phyloP scores from a whole-genome alignment of 2,113 vertebrate species.

The Macheiramphus alcinus region DNA sequence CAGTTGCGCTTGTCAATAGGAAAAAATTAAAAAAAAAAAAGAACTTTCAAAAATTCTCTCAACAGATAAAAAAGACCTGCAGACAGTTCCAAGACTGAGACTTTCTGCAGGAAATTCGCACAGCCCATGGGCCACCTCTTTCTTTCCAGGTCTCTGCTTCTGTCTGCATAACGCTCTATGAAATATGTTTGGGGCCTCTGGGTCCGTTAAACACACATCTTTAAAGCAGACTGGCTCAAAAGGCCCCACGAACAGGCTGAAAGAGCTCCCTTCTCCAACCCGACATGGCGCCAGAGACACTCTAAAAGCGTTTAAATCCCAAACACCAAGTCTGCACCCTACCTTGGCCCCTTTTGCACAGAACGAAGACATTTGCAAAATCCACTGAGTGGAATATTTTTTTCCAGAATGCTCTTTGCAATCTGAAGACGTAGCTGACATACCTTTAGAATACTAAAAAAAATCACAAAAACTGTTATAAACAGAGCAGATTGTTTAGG shows the following conservation, averaged over 20 bases:
- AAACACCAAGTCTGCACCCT: not conserved
- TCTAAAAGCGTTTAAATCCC: not conserved
- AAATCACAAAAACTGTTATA: not conserved
- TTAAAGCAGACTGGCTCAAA: not conserved
- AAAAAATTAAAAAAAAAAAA: not conserved
- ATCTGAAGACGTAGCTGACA: not conserved
- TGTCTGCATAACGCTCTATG: not conserved
- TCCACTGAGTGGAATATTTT: not conserved
- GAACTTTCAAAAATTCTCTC: not conserved
- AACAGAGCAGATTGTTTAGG: not conserved
- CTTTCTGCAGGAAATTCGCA: not conserved
- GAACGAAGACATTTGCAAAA: not conserved
- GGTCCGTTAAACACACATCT: not conserved
- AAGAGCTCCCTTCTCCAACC: not conserved
- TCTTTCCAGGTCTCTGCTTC: not conserved
- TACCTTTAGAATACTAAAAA: not conserved
- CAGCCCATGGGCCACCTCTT: not conserved
- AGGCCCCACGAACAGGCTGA: not conserved
- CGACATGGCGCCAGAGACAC: not conserved
- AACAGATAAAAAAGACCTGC: not conserved
- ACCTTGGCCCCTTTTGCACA: not conserved
- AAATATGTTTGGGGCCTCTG: not conserved
- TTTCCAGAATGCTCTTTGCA: not conserved
- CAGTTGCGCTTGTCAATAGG: not conserved
- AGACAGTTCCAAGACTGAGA: not conserved